A percentile compares a stretch with the other conserved stretches of the same genome.
Conservation (phyloP, 2,888 invertebrate genomes). For the Netelia inedita region DNA sequence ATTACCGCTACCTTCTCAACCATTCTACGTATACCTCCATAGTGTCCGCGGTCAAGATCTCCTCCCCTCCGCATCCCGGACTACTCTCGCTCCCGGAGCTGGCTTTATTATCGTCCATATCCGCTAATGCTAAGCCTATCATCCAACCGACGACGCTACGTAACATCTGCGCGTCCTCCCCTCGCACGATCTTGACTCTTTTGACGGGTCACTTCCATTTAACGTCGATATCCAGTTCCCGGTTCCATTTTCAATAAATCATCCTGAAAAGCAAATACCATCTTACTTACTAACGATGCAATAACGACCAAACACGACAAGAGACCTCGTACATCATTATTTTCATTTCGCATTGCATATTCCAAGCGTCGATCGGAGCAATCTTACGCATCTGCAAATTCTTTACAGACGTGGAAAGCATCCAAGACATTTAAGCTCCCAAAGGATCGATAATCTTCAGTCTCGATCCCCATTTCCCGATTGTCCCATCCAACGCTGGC, state of each 20-base stretch:
- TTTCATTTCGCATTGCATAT: no score
- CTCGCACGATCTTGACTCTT: constrained; percentile 37
- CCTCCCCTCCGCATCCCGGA: constrained; percentile 67
- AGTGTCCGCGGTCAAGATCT: constrained; percentile 74
- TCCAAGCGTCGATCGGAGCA: no score
- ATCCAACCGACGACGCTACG: constrained; percentile 76
- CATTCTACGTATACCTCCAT: constrained; percentile 74
- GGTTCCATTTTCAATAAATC: background rate
- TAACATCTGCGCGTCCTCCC: constrained; percentile 75
- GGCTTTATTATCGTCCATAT: constrained; percentile 74
- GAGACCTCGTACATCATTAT: no score
- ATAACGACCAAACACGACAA: no score
- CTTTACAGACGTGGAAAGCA: no score
- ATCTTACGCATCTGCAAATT: no score
- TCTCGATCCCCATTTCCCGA: no score
- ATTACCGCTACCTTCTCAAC: background rate
- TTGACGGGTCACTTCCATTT: constrained; percentile 32
- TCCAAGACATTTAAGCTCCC: no score
- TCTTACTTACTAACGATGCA: no score
- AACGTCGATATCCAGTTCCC: background rate
- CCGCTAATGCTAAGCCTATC: constrained; percentile 73
- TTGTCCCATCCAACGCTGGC: no score
- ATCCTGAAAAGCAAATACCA: constrained; percentile 3
- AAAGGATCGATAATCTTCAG: no score
- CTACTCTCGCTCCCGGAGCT: constrained; percentile 62